These are phyloP conservation scores for Notechis scutatus DNA, from an alignment of 2,113 vertebrate species.

Conservation along the genomic window DNA sequence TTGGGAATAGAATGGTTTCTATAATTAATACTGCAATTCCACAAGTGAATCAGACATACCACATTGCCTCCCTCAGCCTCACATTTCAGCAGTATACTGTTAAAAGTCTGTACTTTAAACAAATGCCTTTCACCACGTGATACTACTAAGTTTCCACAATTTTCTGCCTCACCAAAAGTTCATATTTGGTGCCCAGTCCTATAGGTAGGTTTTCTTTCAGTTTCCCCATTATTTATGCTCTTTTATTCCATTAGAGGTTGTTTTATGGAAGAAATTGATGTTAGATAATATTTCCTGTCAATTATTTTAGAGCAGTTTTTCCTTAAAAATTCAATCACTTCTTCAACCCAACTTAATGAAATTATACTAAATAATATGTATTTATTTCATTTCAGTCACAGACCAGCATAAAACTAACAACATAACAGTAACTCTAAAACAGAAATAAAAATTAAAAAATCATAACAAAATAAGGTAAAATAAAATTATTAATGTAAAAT, in stretches of 20 bases:
- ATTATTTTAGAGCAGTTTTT: not conserved
- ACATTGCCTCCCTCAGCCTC: not conserved
- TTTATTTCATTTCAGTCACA: not conserved
- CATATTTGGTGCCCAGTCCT: not conserved
- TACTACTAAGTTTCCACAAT: not conserved
- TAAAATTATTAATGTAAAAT: not conserved
- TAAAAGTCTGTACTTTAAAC: not conserved
- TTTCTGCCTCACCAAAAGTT: not conserved
- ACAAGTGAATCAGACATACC: accelerated
- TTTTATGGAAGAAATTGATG: too few species aligned
- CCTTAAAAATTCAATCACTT: not conserved
- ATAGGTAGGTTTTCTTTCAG: not conserved
- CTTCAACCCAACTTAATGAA: not conserved
- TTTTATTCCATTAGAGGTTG: not conserved
- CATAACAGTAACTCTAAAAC: not conserved
- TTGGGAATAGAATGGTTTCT: accelerated
- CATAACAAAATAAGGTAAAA: not conserved
- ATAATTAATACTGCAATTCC: accelerated
- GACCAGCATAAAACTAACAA: not conserved
- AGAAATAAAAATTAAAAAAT: not conserved
- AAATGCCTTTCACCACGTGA: not conserved
- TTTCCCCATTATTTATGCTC: not conserved
- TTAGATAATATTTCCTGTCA: not conserved
- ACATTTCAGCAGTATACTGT: not conserved
- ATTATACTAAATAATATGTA: not conserved